Conservation (phyloP, 2,797 vertebrate genomes). For the Tolypeutes matacus region DNA sequence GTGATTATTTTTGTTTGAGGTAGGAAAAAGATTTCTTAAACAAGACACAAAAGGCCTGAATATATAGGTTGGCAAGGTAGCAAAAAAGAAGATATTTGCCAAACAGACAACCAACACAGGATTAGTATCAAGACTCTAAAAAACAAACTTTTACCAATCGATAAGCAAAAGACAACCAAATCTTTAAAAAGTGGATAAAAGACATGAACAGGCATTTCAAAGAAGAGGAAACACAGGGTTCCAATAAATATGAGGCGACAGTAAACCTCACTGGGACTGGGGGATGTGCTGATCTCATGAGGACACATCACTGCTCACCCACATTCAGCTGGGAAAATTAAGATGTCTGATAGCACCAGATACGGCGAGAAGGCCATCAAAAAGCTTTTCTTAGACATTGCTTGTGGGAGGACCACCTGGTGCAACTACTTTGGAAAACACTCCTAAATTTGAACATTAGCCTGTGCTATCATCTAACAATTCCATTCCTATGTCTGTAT, state of each 20-base stretch:
- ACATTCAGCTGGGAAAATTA: not conserved
- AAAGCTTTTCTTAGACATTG: not conserved
- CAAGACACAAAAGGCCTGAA: not conserved
- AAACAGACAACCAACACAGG: not conserved
- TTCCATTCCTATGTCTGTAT: not conserved
- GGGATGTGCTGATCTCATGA: rapidly evolving
- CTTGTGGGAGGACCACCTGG: not conserved
- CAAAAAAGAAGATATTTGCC: not conserved
- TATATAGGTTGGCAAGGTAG: not conserved
- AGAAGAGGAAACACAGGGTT: not conserved
- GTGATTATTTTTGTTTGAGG: not conserved
- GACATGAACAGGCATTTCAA: not conserved
- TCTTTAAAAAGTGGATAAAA: not conserved
- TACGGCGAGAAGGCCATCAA: not conserved
- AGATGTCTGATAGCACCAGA: not conserved
- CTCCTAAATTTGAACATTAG: not conserved
- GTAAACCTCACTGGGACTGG: not conserved
- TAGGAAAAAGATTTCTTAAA: not conserved
- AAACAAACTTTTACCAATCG: not conserved
- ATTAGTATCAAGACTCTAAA: not conserved
- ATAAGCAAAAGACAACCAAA: not conserved
- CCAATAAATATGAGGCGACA: not conserved
- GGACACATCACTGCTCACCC: too few relatives aligned
- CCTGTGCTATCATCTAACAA: not conserved
- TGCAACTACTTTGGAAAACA: not conserved